Evolutionary conservation across 2,797 vertebrate genomes (phyloP), one percentile per base, ranked within the genome.

Genomic region (Peromyscus melanophrys): DNA sequence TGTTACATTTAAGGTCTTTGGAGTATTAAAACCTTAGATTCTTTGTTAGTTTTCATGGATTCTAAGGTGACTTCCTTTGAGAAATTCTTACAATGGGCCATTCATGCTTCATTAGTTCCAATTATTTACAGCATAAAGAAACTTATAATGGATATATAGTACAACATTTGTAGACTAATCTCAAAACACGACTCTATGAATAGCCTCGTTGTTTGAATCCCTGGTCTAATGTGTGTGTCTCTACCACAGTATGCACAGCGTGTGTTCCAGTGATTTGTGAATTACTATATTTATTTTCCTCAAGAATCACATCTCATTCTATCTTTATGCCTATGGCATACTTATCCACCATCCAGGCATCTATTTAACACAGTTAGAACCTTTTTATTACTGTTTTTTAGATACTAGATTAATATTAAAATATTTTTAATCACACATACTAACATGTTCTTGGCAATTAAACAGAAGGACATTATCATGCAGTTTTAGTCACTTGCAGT

Each of bases 41-140:
- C 93, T 96, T 95, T 94, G 89, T 97, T 90, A 76, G 80, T 95
- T 95, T 96, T 93, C 63, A 77, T 94, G 95, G 55, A 92, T 95
- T 95, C 90, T 84, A 94, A 92, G 81, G 95, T 95, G 77, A 75
- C 80, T 95, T 84, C 92, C 83, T 95, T 97, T 84, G 84, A 96
- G 83, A 95, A 96, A 81, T 90, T 92, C 92, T 97, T 84, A 96
- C 95, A 97, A 94, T 96, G 57, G 85, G 17, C 25, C 63, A 63
- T 73, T 96, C 73, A 96, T 90, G 87, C 61, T 93, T 95, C 95
- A 95, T 96, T 90, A 92, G 82, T 95, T 94, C 21, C 63, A 96
- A 1, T 92, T 97, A 86, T 96, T 97, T 87, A 90, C n/a, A 89
- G 90, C 37, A 84, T 43, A 94, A 96, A 95, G 94, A 93, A 55